Evolutionary conservation across 2,888 invertebrate genomes (phyloP), one percentile per base, ranked within the genome.

Genomic region (Lydus trimaculatus): DNA sequence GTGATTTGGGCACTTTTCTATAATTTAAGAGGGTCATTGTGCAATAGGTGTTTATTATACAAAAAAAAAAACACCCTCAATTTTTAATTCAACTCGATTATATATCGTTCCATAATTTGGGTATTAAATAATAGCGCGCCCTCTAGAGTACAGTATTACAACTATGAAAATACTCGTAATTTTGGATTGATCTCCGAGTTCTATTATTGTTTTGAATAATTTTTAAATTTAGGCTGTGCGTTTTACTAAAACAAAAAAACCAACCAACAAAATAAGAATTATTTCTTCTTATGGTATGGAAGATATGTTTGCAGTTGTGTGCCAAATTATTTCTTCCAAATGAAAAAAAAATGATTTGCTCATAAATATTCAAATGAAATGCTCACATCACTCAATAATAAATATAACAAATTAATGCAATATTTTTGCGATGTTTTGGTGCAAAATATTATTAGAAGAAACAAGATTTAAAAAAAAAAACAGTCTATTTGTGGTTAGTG

Each of bases 1-100:
- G 80, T 80, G 81, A 81, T 79, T 72, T 81, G 81, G 79, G 80
- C 81, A 79, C 76, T 80, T 80, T 77, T n/a, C n/a, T 69, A 59
- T 68, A 58, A 71, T 71, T 56, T 61, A 48, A 33, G 66, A 64
- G 65, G 60, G 66, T 65, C 62, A 66, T 48, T 70, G 69, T 72
- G 72, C 72, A 72, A 72, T 72, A 72, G 65, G 63, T 65, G 69
- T 63, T 67, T 71, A 3, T 28, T 28, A n/a, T n/a, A n/a, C n/a
- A n/a, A n/a, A n/a, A n/a, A 36, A 36, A 13, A 36, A 4, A 15
- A 36, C 36, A 36, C 36, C 36, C 15, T 13, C 36, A 36, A 36
- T 36, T 5, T 8, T 31, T 31, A 8, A 31, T 31, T 1, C 7
- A 31, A 31, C 4, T 36, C 5, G 36, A 36, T 36, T 36, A 36